Evolutionary conservation across 1,140 invertebrate species (phyloP), one percentile per base, ranked within the genome.

Genomic region (Ooceraea biroi): DNA sequence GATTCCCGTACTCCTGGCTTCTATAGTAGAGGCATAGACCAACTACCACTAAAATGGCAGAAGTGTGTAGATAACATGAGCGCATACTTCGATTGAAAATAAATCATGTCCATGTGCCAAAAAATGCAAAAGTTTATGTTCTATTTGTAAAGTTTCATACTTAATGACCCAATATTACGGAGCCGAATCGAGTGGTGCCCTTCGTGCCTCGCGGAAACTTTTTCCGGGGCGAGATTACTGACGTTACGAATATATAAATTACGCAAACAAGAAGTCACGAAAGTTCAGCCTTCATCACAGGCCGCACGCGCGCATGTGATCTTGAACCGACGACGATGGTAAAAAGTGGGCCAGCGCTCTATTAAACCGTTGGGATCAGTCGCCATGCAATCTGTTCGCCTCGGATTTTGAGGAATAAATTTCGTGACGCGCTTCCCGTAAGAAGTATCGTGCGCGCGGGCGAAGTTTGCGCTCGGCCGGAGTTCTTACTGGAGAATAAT

Each of bases 401-500:
- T 22, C 17, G 76, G 48, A 80, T 71, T 80, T 80, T 80, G 41
- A 71, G 36, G 52, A 57, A 80, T 58, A 71, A 71, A 80, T 80
- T 80, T 78, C 52, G 65, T 80, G 76, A 80, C 50, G 65, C 76
- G 36, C 36, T 36, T 7, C 57, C 36, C 76, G 41, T 27, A 58
- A 71, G 52, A 71, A 71, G 36, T 58, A 80, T 80, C 57, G 60
- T 52, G 19, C 7, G 60, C 36, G 19, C 10, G 63, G 50, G 27
- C 22, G 65, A 80, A 80, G 50, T 71, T 80, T 71, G 50, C 69
- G 57, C 76, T 71, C 46, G 22, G 50, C 65, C 36, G 48, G 36
- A 71, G 50, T 80, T 80, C 50, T 80, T 80, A 71, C 46, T 71
- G n/a, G 19, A 30, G 76, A 55, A 80, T 80, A 80, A 80, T 80